Conservation (phyloP, 2,113 vertebrate species). For the Eretmochelys imbricata region DNA sequence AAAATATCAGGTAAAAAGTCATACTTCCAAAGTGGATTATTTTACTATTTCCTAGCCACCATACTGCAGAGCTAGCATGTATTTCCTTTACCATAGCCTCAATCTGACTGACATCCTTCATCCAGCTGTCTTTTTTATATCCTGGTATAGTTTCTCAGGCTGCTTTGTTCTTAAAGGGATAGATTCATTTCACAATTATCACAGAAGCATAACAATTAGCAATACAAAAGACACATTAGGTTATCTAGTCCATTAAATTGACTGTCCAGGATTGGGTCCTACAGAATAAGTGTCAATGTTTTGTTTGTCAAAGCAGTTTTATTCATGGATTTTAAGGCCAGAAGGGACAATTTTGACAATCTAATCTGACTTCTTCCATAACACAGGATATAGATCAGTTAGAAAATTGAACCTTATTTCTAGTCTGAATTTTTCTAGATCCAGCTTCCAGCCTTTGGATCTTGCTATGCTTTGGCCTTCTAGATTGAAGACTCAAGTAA, state of each 20-base stretch:
- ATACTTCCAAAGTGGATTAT: not conserved
- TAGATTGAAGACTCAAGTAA: not conserved
- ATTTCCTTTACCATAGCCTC: not conserved
- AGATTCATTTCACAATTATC: not conserved
- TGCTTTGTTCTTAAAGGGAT: not conserved
- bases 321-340: not conserved
- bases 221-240: not conserved
- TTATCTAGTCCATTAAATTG: not conserved
- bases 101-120: not conserved
- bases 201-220: not conserved
- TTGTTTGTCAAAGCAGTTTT: not conserved
- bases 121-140: not conserved
- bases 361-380: fast-evolving
- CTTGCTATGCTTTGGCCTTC: not conserved
- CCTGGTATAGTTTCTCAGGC: not conserved
- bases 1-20: no score
- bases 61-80: not conserved
- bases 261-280: fast-evolving
- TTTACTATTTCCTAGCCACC: not conserved
- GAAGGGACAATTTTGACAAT: fast-evolving
- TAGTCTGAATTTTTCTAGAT: not conserved
- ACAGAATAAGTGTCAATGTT: not conserved
- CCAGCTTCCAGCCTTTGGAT: not conserved
- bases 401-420: not conserved
- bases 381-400: not conserved